phyloP scores from a whole-genome alignment of 2,113 vertebrate genomes.

The Rhinoptilus africanus region DNA sequence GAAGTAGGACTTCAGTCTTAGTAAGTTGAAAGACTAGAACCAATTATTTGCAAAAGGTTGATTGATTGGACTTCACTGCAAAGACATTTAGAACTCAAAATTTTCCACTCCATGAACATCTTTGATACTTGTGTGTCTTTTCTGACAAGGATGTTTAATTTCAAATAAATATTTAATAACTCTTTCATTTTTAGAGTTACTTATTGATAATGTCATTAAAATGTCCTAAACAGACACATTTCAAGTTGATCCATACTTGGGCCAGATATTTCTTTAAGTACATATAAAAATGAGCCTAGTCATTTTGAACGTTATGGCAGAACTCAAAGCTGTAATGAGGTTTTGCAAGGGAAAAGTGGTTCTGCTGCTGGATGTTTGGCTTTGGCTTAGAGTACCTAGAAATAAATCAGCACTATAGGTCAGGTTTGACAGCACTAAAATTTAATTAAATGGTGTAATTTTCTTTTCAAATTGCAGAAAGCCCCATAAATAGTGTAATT shows the following conservation, averaged over 20 bases:
- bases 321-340: background rate
- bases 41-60: background rate
- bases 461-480: conserved; percentile 4
- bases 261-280: background rate
- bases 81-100: background rate
- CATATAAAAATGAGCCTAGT: background rate
- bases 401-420: conserved; percentile 11
- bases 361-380: background rate
- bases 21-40: background rate
- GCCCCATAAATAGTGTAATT: background rate
- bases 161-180: background rate
- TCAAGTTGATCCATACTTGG: background rate
- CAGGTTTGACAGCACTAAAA: conserved; percentile 19
- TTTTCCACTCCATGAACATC: background rate
- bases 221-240: background rate
- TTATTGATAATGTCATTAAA: background rate
- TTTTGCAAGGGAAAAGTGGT: background rate
- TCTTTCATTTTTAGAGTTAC: background rate
- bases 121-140: background rate
- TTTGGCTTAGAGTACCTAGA: background rate
- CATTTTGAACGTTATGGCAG: background rate
- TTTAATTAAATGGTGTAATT: conserved; percentile 10
- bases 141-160: background rate
- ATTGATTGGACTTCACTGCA: accelerated
- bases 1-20: background rate